Evolutionary conservation across 2,113 vertebrate species (phyloP), one percentile per base, ranked within the genome.

Genomic region (Pachycephala philippinensis): DNA sequence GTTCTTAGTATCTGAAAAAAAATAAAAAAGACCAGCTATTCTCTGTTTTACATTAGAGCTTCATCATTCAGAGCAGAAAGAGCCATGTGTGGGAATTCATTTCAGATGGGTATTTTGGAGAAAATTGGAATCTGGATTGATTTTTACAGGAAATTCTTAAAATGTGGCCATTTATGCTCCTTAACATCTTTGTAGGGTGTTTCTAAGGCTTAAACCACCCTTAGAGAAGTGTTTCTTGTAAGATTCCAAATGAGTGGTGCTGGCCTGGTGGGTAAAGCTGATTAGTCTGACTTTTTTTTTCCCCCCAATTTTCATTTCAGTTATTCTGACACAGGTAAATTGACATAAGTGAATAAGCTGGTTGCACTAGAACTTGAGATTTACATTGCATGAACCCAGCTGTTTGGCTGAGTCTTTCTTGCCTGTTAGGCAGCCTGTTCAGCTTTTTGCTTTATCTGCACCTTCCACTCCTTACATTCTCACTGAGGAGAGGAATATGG

Each of bases 251-350:
- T 31, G 19, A 61, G 6, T 23, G 50, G 22, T 77, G n/a, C 54
- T 77, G 53, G 53, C 13, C 44, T 72, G 26, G 20, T 80, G 69
- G 44, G 24, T 61, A 31, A 83, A 94, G 28, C 59, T 68, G 40
- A 9, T 35, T 52, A 53, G 22, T 16, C 16, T 56, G 60, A 11
- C 6, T 71, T 33, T 19, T 20, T 2, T 5, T 10, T 7, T 1
- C 0, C 0, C 8, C 5, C 13, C n/a, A 6, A 5, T 75, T 35
- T 49, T 76, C 13, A 44, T 56, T 83, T 80, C 21, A 65, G 1
- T 89, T 85, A 33, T 47, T 76, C 37, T 30, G 21, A 49, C 54
- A 5, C 7, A 30, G 60, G n/a, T 65, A 45, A 40, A 65, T 71
- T 37, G 31, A 37, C 42, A 5, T 49, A 26, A 78, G 20, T 27